Evolutionary conservation across 1,140 invertebrate species (phyloP), one percentile per base, ranked within the genome.

Genomic region (Drosophila pseudoobscura): DNA sequence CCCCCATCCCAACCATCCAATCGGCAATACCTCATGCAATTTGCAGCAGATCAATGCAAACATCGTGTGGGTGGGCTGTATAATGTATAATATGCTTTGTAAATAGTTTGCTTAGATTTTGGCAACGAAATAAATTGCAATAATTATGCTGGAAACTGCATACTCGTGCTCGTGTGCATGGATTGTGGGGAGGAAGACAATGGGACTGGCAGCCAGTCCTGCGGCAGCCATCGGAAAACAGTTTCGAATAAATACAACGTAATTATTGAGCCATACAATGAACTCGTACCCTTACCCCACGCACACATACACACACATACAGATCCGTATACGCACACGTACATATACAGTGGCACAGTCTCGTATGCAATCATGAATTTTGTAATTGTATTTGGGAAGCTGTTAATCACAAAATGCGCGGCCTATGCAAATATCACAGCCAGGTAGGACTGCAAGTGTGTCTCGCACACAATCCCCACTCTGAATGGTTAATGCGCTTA

Each of bases 371-470:
- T 65, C 64, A 52, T 58, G 69, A 59, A 45, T 70, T 39, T 66
- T 46, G 82, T 58, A 85, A 87, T 65, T 80, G 69, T 82, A 78
- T 87, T 85, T 87, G 82, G 66, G 31, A 65, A 43, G 62, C 82
- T 72, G 82, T 87, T 73, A 87, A 85, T 85, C 83, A 80, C 69
- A 75, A 87, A 82, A 85, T 75, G 47, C 82, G 82, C 83, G 83
- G 79, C 75, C 83, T 82, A 78, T 78, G 83, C 82, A 85, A 85
- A 85, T 80, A 85, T 65, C 60, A 44, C 44, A 50, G 24, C 29
- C 22, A 85, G 68, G 63, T 80, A 35, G 46, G 64, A 61, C 61
- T 63, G 51, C 31, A 51, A 74, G 45, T 70, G 45, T 47, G 52
- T 35, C 70, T 20, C 20, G 26, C 22, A 57, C 22, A 39, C 26